Conservation (phyloP, 2,113 vertebrate species). For the Brachyhypopomus occidentalis region DNA sequence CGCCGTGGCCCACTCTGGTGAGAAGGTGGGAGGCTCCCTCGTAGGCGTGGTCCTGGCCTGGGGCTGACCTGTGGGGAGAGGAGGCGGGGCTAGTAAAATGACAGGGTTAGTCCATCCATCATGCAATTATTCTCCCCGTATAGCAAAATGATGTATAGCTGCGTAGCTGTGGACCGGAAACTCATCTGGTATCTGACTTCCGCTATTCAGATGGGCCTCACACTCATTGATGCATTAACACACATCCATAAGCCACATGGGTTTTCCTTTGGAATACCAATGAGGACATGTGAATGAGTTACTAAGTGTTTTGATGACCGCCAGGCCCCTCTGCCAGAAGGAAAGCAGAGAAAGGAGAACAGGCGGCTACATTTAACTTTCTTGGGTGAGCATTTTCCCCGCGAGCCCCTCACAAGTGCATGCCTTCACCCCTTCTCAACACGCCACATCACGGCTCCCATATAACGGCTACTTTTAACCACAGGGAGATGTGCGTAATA, state of each 20-base stretch:
- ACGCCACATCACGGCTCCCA: too few relatives aligned
- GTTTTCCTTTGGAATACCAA: constrained; percentile 19
- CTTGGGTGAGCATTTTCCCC: too few relatives aligned
- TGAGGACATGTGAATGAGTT: background rate
- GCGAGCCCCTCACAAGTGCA: too few relatives aligned
- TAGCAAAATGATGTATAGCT: constrained; percentile 33
- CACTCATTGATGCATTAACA: constrained; percentile 15
- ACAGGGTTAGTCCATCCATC: constrained; percentile 1
- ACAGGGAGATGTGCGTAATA: too few relatives aligned
- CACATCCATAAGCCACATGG: background rate
- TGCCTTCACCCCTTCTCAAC: too few relatives aligned
- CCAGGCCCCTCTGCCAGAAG: background rate
- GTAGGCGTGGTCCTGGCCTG: constrained; percentile 65
- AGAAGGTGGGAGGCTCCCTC: constrained; percentile 63
- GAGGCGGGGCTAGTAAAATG: background rate
- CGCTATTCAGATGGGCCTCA: background rate
- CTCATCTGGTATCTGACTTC: constrained; percentile 21
- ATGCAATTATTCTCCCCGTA: constrained; percentile 42
- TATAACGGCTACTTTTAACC: too few relatives aligned
- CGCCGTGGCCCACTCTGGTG: constrained; percentile 48
- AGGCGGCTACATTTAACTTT: background rate
- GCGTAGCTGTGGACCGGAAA: constrained; percentile 31
- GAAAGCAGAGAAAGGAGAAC: background rate
- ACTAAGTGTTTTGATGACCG: background rate
- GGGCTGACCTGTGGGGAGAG: constrained; percentile 69